Conservation (phyloP, 2,113 vertebrate genomes). For the Dunckerocampus dactyliophorus region DNA sequence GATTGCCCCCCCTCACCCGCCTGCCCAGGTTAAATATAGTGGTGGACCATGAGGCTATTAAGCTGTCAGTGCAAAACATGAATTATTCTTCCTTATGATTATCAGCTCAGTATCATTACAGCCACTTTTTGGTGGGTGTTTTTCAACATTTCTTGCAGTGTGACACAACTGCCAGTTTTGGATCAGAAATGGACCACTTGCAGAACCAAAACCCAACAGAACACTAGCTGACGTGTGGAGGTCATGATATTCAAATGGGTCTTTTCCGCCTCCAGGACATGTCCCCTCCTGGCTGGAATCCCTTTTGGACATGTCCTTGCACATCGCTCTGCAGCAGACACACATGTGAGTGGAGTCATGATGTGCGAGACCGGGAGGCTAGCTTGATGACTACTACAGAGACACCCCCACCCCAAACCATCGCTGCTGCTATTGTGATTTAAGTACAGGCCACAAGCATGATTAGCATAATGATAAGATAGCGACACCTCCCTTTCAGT, state of each 20-base stretch:
- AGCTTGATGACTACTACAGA: conserved; percentile 44
- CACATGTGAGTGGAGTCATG: conserved; percentile 26
- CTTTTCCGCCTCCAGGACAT: conserved; percentile 25
- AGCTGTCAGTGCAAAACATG: conserved; percentile 61
- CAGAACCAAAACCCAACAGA: too few relatives aligned
- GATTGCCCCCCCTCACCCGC: conserved; percentile 42
- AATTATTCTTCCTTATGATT: too few relatives aligned
- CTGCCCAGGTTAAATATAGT: conserved; percentile 63
- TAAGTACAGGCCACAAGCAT: conserved; percentile 61
- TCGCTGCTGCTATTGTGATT: conserved; percentile 59
- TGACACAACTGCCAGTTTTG: too few relatives aligned
- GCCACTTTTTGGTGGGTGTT: too few relatives aligned
- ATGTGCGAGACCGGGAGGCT: conserved; percentile 61
- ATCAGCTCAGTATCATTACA: too few relatives aligned
- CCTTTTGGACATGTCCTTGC: conserved; percentile 57
- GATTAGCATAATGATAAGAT: conserved; percentile 78
- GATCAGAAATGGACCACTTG: too few relatives aligned
- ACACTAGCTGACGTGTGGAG: too few relatives aligned
- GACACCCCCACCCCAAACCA: conserved; percentile 10
- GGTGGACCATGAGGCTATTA: conserved; percentile 68
- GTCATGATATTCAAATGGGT: too few relatives aligned
- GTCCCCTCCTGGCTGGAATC: conserved; percentile 44
- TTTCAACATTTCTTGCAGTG: too few relatives aligned
- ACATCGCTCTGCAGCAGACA: conserved; percentile 63
- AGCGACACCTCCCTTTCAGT: conserved; percentile 73